Percentiles rank a stretch among this genome's conserved stretches.
These are phyloP conservation scores for Nymphalis polychloros DNA, from an alignment of 2,888 invertebrate genomes.

Conservation along the genomic window DNA sequence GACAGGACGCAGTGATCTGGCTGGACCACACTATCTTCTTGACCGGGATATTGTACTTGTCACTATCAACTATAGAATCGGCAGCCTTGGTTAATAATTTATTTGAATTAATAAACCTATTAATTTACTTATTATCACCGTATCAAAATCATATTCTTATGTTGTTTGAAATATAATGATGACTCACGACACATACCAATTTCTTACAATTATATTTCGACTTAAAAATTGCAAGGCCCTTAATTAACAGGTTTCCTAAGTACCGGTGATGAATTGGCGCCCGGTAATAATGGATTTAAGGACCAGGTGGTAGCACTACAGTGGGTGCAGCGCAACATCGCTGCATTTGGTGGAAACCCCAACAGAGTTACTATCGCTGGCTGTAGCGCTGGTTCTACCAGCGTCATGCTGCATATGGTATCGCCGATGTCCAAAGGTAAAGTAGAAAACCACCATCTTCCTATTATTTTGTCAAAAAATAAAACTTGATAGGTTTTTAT, in stretches of 20 bases:
- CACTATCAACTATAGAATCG: conserved; percentile 82
- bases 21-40: conserved; percentile 82
- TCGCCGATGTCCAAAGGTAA: conserved; percentile 84
- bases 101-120: background rate
- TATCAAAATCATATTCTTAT: no score
- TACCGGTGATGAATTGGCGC: conserved; percentile 83
- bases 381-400: conserved; percentile 79
- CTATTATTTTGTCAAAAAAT: background rate
- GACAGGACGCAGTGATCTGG: conserved; percentile 76
- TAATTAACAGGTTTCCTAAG: conserved; percentile 73
- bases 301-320: conserved; percentile 84
- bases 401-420: conserved; percentile 79
- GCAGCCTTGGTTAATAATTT: conserved; percentile 54
- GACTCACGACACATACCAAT: no score
- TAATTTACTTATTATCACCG: no score
- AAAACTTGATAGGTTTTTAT: no score
- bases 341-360: conserved; percentile 84
- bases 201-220: no score
- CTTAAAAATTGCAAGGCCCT: background rate
- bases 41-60: conserved; percentile 83
- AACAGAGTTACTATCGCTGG: conserved; percentile 83
- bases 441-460: background rate
- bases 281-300: conserved; percentile 85
- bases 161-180: no score
- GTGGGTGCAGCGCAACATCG: conserved; percentile 84